Evolutionary conservation across 1,140 invertebrate species (phyloP).

Genomic region (Brachionus plicatilis): DNA sequence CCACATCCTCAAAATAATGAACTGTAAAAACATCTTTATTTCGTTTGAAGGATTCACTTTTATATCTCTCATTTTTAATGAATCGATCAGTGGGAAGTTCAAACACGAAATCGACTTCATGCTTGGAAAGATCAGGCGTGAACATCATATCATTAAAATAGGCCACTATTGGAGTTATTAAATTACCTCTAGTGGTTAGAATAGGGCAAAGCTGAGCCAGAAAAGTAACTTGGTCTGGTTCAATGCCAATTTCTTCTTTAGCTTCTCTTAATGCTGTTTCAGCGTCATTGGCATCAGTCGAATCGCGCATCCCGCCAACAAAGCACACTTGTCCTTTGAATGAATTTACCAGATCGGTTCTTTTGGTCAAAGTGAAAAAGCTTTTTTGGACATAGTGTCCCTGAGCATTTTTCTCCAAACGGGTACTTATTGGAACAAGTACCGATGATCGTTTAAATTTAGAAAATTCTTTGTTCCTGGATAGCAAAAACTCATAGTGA

Average conservation of each 20-base stretch:
- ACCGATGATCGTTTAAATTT: constrained; percentile 8
- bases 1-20: constrained; percentile 33
- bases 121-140: constrained; percentile 37
- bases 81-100: constrained; percentile 42
- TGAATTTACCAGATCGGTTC: constrained; percentile 30
- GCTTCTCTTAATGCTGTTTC: constrained; percentile 42
- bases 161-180: constrained; percentile 42
- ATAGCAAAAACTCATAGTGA: neutral
- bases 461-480: neutral
- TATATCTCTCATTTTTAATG: constrained; percentile 30
- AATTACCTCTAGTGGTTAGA: constrained; percentile 16
- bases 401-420: neutral
- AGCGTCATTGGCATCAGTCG: constrained; percentile 39
- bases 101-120: constrained; percentile 43
- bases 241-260: constrained; percentile 42
- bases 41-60: neutral
- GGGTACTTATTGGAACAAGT: constrained; percentile 20
- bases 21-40: neutral
- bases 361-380: constrained; percentile 41
- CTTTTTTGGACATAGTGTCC: constrained; percentile 10
- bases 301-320: constrained; percentile 42
- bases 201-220: constrained; percentile 39
- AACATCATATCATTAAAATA: constrained; percentile 40
- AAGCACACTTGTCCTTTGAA: constrained; percentile 42
- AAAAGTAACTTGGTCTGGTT: constrained; percentile 37